These are phyloP conservation scores for Deroplatys truncata DNA, from an alignment of 2,888 invertebrate genomes.

Conservation along the genomic window DNA sequence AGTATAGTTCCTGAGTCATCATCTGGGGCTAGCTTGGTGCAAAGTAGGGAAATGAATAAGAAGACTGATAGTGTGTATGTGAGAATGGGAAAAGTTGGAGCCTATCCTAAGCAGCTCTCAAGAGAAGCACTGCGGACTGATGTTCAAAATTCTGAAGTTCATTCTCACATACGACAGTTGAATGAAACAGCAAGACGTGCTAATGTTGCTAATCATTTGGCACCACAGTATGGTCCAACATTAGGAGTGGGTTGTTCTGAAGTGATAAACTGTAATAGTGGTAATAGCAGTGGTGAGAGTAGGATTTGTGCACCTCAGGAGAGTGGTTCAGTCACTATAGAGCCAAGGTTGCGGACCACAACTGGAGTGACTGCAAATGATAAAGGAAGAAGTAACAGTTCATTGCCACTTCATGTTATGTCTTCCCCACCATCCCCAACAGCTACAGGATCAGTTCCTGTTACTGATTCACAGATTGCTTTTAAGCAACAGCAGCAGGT, in stretches of 20 bases:
- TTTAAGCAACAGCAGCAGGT: no score
- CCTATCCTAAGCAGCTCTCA: neutral
- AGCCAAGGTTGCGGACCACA: no score
- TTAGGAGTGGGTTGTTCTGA: neutral
- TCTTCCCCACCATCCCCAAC: neutral
- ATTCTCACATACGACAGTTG: neutral
- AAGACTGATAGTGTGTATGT: neutral
- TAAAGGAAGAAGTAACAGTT: neutral
- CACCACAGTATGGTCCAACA: no score
- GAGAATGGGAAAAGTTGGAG: neutral
- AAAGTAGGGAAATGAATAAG: neutral
- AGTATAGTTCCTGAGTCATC: neutral
- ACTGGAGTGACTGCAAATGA: no score
- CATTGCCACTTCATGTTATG: neutral
- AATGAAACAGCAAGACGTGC: neutral
- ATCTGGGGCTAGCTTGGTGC: neutral
- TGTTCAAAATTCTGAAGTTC: neutral
- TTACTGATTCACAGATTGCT: neutral
- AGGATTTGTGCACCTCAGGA: neutral
- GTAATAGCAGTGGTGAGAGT: neutral
- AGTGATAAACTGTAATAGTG: neutral
- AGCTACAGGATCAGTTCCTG: neutral
- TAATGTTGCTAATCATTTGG: neutral
- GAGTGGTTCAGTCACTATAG: neutral
- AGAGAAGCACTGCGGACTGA: neutral